Conservation (phyloP, 2,113 vertebrate genomes). For the Serinus canaria region DNA sequence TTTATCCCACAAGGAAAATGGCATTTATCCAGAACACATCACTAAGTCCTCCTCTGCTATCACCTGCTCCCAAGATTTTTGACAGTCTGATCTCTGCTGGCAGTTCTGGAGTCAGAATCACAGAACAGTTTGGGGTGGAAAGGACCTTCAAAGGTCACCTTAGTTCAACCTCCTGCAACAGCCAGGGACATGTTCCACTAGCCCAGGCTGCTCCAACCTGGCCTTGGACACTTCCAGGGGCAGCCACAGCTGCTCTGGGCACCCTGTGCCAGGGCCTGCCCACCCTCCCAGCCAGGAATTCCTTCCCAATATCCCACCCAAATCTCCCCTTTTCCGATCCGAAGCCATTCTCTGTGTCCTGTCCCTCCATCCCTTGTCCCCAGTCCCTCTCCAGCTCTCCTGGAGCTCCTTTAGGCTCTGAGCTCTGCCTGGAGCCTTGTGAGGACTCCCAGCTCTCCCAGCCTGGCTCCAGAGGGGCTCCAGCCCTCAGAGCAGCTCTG, state of each 20-base stretch:
- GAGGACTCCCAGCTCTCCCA: background rate
- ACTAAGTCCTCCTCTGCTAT: background rate
- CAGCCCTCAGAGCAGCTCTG: fast-evolving
- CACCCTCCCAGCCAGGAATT: background rate
- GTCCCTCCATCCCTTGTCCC: background rate
- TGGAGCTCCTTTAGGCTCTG: background rate
- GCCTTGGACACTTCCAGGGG: background rate
- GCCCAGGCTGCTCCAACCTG: fast-evolving
- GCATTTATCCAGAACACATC: background rate
- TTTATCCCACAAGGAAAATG: background rate
- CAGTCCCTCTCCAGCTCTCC: background rate
- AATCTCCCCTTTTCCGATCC: fast-evolving
- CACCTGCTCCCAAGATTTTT: background rate
- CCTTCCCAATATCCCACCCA: background rate
- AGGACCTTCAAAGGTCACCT: background rate
- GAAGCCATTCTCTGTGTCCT: background rate
- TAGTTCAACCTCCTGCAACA: background rate
- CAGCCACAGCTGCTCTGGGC: background rate
- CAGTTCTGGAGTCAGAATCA: background rate
- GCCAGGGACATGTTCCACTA: background rate
- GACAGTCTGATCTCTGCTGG: background rate
- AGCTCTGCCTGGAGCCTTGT: background rate
- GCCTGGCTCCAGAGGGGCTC: background rate
- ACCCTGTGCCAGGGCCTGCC: fast-evolving
- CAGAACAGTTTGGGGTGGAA: background rate